Base-by-base conservation (phyloP, 2,888 invertebrate species). In the Penaeus monodon region DNA sequence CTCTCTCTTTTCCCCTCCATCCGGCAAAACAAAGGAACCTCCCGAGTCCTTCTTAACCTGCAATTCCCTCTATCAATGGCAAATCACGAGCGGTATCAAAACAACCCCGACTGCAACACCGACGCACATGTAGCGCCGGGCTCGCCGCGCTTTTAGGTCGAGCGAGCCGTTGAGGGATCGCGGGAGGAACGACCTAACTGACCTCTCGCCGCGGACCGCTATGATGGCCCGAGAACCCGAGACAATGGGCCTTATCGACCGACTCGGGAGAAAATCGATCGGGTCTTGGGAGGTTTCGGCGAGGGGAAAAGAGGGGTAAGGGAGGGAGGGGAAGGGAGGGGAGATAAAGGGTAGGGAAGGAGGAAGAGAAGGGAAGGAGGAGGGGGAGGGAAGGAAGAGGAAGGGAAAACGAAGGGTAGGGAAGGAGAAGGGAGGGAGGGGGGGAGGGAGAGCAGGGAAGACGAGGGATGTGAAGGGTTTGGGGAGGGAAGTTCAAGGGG, bases 31-130 rank as follows among this genome's bases (percentile, higher is more conserved):
- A 57, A 57, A 57, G 17, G 57, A 20, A 57, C 57, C 57, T 57
- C 57, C 57, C 57, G 57, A 17, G 57, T 57, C 57, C 57, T 57
- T 24, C 57, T 77, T 77, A 49, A 57, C 77, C 77, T 77, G 57
- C 77, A 77, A 76, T 77, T 57, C 77, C 77, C 77, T n/a, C 77
- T 77, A 77, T 77, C 76, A 76, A 38, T 77, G 27, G n/a, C 33
- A 24, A 77, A 57, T 77, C 77, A 77, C 44, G 12, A 44, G 57
- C 57, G 57, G 17, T 57, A 57, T 14, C 57, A 57, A 57, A 57
- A 57, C 57, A 57, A 17, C 17, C 57, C 17, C 57, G 57, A 57
- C 57, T 57, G 57, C 17, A 49, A 49, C 49, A 49, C 49, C 49
- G 38, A 49, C 22, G 74, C 24, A 24, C 49, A 76, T 1, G 49